Evolutionary conservation across 2,113 vertebrate genomes (phyloP).

Genomic region (Lepisosteus osseus): DNA sequence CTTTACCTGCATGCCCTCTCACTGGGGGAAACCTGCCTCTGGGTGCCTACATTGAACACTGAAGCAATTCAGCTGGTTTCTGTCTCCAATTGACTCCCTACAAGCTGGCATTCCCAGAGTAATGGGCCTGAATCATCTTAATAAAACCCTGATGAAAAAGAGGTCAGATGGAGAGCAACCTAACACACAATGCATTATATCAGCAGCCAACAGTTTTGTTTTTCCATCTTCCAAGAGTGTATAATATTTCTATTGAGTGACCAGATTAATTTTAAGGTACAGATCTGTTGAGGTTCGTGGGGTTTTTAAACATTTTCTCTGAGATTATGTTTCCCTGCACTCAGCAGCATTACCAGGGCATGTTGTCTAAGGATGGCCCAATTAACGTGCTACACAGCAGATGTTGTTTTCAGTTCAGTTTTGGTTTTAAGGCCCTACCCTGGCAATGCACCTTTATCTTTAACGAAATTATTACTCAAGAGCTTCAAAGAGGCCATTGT

Average conservation of each 20-base stretch:
- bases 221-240: background rate
- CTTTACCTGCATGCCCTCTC: no score
- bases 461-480: background rate
- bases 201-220: conserved; percentile 29
- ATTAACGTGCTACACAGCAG: no score
- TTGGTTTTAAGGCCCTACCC: background rate
- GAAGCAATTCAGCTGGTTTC: conserved; percentile 20
- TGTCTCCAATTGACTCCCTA: conserved; percentile 31
- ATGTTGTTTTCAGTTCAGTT: no score
- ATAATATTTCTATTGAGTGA: background rate
- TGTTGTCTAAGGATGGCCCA: no score
- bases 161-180: conserved; percentile 27
- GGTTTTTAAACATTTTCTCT: no score
- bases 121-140: conserved; percentile 53
- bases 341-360: no score
- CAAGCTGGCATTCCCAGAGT: conserved; percentile 19
- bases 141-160: conserved; percentile 56
- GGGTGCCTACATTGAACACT: no score
- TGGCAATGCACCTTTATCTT: background rate
- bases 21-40: no score
- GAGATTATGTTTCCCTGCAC: no score
- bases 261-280: conserved; percentile 32
- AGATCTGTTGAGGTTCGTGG: background rate
- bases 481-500: background rate
- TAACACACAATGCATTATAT: conserved; percentile 42